phyloP scores from a whole-genome alignment of 1,140 invertebrate genomes.

The Campodea augens region DNA sequence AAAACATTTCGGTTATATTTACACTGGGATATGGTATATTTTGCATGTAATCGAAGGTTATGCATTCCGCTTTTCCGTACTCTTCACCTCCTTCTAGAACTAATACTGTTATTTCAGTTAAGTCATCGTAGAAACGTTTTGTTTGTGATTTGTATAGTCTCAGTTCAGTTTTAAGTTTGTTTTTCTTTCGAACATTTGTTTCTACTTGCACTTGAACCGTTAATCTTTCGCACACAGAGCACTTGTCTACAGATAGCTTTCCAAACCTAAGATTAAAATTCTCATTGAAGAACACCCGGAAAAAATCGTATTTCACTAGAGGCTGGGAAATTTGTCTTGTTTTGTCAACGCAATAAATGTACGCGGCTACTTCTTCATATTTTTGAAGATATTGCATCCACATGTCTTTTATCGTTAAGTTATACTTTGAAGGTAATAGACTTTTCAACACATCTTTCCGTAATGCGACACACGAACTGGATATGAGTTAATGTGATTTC shows the following conservation, averaged over 20 bases:
- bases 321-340: neutral
- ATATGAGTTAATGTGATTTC: neutral
- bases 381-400: neutral
- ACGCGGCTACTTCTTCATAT: neutral
- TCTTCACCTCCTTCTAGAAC: no score
- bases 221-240: neutral
- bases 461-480: neutral
- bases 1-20: neutral
- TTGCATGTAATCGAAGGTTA: neutral
- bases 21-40: neutral
- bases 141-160: neutral
- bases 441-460: neutral
- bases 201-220: neutral
- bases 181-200: neutral
- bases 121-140: neutral
- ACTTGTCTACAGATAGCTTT: neutral
- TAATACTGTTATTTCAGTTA: no score
- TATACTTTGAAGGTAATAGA: neutral
- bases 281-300: neutral
- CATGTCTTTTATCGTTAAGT: neutral
- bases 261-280: neutral
- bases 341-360: neutral
- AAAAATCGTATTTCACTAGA: neutral
- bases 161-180: neutral
- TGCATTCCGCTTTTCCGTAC: neutral